Evolutionary conservation across 2,113 vertebrate species (phyloP).

Genomic region (Rana temporaria): DNA sequence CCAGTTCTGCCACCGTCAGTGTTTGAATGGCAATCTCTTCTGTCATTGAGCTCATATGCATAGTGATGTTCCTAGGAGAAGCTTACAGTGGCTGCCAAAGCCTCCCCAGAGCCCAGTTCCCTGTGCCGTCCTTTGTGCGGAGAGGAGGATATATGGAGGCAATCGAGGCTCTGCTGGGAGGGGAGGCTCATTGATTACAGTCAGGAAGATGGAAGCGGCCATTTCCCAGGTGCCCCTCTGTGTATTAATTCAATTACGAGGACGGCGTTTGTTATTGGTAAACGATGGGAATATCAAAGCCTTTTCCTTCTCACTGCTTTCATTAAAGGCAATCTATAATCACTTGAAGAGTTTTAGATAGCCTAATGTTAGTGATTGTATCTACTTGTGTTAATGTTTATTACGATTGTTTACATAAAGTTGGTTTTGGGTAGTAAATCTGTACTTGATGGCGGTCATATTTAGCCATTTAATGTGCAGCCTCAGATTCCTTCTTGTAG

Average conservation of each 20-base stretch:
- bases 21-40: slow-evolving; percentile 43
- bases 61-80: slow-evolving; percentile 48
- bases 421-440: too few relatives aligned
- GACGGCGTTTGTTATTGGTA: background rate
- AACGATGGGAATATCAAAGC: slow-evolving; percentile 18
- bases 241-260: slow-evolving; percentile 32
- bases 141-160: slow-evolving; percentile 48
- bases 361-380: too few relatives aligned
- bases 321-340: too few relatives aligned
- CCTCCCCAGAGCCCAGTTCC: slow-evolving; percentile 44
- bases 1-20: slow-evolving; percentile 44
- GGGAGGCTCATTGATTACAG: slow-evolving; percentile 39
- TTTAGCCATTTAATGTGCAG: too few relatives aligned
- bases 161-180: slow-evolving; percentile 34
- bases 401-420: too few relatives aligned
- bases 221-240: slow-evolving; percentile 40
- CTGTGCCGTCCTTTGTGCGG: slow-evolving; percentile 35
- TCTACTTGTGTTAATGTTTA: too few relatives aligned
- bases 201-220: background rate
- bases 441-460: too few relatives aligned
- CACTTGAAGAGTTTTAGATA: too few relatives aligned
- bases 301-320: background rate
- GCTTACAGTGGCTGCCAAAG: slow-evolving; percentile 18
- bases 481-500: too few relatives aligned
- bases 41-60: slow-evolving; percentile 41